phyloP scores from a whole-genome alignment of 2,888 invertebrate species.

The Hypolimnas misippus region DNA sequence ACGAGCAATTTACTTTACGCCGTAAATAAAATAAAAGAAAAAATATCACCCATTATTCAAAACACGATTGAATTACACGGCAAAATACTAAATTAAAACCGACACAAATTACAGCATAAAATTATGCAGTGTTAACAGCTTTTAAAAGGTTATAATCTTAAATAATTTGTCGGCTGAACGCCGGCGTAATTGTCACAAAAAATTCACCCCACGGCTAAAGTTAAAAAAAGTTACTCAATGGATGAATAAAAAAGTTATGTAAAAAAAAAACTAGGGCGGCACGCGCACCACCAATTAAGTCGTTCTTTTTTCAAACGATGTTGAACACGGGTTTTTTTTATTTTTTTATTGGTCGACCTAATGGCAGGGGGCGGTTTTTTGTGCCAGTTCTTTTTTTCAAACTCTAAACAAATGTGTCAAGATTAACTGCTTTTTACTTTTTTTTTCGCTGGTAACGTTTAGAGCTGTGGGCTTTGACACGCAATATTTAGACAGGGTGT shows the following conservation, averaged over 20 bases:
- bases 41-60: constrained; percentile 13
- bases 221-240: constrained; percentile 47
- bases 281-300: constrained; percentile 76
- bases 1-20: neutral
- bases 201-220: constrained; percentile 65
- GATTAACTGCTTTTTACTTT: constrained; percentile 56
- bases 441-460: constrained; percentile 56
- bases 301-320: constrained; percentile 65
- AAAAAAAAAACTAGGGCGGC: constrained; percentile 71
- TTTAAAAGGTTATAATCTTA: constrained; percentile 66
- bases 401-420: constrained; percentile 60
- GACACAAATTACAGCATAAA: constrained; percentile 49
- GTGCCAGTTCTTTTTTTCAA: constrained; percentile 51
- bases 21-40: neutral
- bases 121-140: constrained; percentile 58
- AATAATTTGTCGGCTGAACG: constrained; percentile 65
- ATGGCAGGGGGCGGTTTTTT: constrained; percentile 73
- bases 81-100: constrained; percentile 31
- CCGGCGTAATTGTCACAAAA: constrained; percentile 70
- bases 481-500: constrained; percentile 65
- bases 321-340: constrained; percentile 60
- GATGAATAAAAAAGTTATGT: constrained; percentile 41
- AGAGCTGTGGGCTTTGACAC: constrained; percentile 68
- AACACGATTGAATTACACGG: constrained; percentile 5
- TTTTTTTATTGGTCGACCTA: constrained; percentile 71